A percentile compares a stretch with the other conserved stretches of the same genome.
Evolutionary conservation across 2,888 invertebrate genomes (phyloP).

Genomic region (Exephanes ischioxanthus): DNA sequence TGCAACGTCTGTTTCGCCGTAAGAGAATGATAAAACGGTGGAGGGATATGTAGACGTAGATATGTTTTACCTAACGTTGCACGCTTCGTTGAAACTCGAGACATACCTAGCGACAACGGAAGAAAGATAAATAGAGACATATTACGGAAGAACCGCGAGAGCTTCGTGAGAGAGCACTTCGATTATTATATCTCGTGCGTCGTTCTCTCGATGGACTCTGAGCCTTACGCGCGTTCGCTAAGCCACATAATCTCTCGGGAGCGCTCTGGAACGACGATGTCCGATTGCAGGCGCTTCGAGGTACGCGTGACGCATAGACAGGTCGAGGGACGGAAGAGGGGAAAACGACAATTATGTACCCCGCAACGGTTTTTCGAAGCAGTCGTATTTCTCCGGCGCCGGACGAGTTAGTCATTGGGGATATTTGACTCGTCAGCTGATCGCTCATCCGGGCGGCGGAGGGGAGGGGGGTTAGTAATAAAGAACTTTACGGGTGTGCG

Average conservation of each 20-base stretch:
- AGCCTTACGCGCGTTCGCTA: slow-evolving; percentile 37
- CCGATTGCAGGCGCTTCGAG: neutral
- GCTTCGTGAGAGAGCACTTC: slow-evolving; percentile 17
- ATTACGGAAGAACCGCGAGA: slow-evolving; percentile 6
- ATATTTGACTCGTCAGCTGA: slow-evolving; percentile 66
- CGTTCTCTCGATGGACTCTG: slow-evolving; percentile 38
- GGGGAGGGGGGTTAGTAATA: slow-evolving; percentile 19
- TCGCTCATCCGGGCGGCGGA: slow-evolving; percentile 34
- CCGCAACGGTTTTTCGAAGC: slow-evolving; percentile 33
- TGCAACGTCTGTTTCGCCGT: slow-evolving; percentile 19
- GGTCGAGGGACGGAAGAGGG: neutral
- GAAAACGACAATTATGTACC: neutral
- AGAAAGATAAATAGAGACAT: neutral
- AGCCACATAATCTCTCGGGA: slow-evolving; percentile 30
- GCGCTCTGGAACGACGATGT: slow-evolving; percentile 18
- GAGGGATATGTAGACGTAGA: neutral
- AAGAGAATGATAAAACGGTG: neutral
- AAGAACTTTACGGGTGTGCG: slow-evolving; percentile 48
- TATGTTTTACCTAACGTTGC: slow-evolving; percentile 31
- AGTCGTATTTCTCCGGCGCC: slow-evolving; percentile 36
- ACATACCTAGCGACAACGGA: neutral
- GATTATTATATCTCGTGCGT: slow-evolving; percentile 23
- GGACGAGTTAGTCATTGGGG: slow-evolving; percentile 56
- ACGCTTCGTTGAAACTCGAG: slow-evolving; percentile 25
- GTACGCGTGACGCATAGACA: slow-evolving; percentile 18